Percentiles rank a stretch among this genome's conserved stretches.
Conservation (phyloP, 2,888 invertebrate genomes). For the Pristionchus fissidentatus region DNA sequence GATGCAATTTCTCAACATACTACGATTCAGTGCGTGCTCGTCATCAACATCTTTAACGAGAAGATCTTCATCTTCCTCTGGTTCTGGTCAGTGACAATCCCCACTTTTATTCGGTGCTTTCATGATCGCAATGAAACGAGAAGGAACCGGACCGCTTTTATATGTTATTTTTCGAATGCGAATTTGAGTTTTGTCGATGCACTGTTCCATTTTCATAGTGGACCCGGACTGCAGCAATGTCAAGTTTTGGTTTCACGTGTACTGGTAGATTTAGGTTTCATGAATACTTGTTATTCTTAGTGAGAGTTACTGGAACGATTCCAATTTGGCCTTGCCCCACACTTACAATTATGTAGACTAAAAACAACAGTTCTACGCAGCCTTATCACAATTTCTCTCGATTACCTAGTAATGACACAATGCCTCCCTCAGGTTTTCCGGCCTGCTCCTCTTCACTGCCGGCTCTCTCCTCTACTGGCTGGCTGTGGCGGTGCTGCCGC, state of each 20-base stretch:
- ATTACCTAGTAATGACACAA: too few relatives aligned
- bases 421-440: conserved; percentile 60
- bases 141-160: neutral
- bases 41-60: conserved; percentile 72
- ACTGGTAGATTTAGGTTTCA: neutral
- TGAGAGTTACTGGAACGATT: neutral
- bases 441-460: conserved; percentile 67
- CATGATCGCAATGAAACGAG: neutral
- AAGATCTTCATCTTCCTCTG: conserved; percentile 69
- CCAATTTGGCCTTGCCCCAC: neutral
- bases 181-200: neutral
- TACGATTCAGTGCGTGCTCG: conserved; percentile 74
- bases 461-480: conserved; percentile 74
- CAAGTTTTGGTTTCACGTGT: too few relatives aligned
- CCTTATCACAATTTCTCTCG: too few relatives aligned
- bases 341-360: conserved; percentile 15
- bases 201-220: too few relatives aligned
- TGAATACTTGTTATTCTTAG: neutral
- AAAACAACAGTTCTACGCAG: too few relatives aligned
- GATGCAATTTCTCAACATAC: too few relatives aligned
- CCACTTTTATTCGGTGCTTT: neutral
- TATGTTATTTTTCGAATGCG: neutral
- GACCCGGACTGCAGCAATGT: too few relatives aligned
- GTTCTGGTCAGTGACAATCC: conserved; percentile 74
- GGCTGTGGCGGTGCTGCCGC: conserved; percentile 63